Evolutionary conservation across 2,888 invertebrate species (phyloP), one percentile per base, ranked within the genome.

Genomic region (Fragum whitleyi): DNA sequence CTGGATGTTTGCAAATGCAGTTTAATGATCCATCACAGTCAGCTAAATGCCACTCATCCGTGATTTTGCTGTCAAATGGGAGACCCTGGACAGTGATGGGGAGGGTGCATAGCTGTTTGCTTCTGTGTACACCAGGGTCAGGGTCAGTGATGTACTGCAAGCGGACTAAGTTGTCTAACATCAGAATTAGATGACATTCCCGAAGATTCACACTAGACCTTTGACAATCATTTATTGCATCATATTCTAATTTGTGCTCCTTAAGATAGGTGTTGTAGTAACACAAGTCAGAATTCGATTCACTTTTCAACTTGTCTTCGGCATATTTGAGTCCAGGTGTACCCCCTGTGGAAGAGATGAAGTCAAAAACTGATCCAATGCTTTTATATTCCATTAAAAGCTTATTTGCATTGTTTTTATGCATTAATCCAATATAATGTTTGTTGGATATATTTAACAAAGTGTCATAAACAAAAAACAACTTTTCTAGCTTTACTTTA

Each of bases 201-300:
- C 77, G 51, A 11, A 77, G 32, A 55, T 53, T 77, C 5, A 69
- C 57, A 36, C 0, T 29, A 9, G 39, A 23, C 28, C 19, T 68
- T 9, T 32, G 0, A 9, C 7, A 11, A 0, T 59, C 75, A 32
- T 1, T n/a, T 19, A 47, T 67, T 67, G 71, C 39, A 0, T 51
- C 7, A 19, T 76, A 72, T 5, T 47, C 7, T 14, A 47, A 47
- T 14, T 47, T 2, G 2, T 79, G 74, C 14, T 71, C 69, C 36
- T 76, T 79, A 16, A 79, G 19, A 61, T 77, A 83, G 14, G 83
- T 74, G 42, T 83, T 83, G 51, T 74, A 79, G 53, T 83, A 79
- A 29, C 74, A 74, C 14, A 83, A 65, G 42, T 79, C 79, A n/a
- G 5, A 29, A 16, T 68, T 53, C 1, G 65, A 72, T 14, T 77